phyloP scores from a whole-genome alignment of 2,888 invertebrate genomes.

The Andrena fulva region DNA sequence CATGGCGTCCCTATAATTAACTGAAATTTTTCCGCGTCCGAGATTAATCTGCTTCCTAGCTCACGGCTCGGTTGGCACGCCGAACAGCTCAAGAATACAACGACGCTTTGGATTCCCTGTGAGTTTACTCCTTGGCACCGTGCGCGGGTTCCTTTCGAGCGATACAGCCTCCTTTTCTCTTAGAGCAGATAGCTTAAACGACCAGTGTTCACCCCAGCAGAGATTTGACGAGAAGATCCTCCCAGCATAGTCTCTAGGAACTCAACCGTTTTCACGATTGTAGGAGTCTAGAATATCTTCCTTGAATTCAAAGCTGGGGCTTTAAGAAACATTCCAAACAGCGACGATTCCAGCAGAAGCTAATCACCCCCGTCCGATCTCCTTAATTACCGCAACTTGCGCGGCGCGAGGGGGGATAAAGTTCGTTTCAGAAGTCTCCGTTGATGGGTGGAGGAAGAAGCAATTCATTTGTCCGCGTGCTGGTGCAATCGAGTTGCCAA shows the following conservation, averaged over 20 bases:
- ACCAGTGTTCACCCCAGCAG: neutral
- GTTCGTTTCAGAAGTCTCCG: neutral
- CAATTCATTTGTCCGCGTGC: conserved; percentile 34
- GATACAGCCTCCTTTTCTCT: conserved; percentile 11
- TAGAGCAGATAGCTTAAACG: neutral
- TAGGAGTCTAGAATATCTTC: too few species aligned
- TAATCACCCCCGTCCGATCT: conserved; percentile 40
- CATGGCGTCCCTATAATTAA: conserved; percentile 48
- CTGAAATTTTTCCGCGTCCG: conserved; percentile 36
- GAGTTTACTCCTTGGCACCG: conserved; percentile 49
- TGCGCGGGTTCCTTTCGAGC: neutral
- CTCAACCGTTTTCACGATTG: too few species aligned
- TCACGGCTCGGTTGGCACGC: conserved; percentile 57
- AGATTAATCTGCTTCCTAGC: conserved; percentile 54
- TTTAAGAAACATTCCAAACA: too few species aligned
- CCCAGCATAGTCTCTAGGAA: too few species aligned
- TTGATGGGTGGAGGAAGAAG: conserved; percentile 13
- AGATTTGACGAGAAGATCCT: too few species aligned
- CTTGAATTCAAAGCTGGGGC: too few species aligned
- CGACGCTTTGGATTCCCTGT: conserved; percentile 40
- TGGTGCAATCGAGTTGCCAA: conserved; percentile 44
- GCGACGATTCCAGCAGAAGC: neutral
- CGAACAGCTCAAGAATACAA: conserved; percentile 56
- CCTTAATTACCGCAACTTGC: conserved; percentile 43
- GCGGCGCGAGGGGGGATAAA: conserved; percentile 15